Base-by-base conservation (phyloP, 2,797 vertebrate genomes). In the Schizothorax lantsangensis region DNA sequence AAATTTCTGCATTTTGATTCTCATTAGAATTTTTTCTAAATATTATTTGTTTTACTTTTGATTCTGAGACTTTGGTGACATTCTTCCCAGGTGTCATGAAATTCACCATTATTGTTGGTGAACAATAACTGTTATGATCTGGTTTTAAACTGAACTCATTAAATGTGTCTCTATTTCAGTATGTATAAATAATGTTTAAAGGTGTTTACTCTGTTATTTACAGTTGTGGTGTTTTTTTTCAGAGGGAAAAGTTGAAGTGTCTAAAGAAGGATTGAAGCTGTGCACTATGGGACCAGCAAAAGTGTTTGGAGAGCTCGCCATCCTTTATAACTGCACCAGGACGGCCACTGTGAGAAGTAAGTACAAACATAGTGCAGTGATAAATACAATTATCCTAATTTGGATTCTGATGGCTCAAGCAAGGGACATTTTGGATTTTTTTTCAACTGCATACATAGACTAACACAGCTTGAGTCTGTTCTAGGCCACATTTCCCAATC, bases 321-420 rank as follows among this genome's bases (percentile, higher is more conserved):
- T 99, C 91, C 97, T 99, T 88, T 99, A 99, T 95, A 99, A 99
- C 91, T 99, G 98, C 91, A 99, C 98, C 80, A 95, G 98, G 82
- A 99, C 98, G 0, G 98, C 98, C 9, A 99, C 98, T 82, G 98
- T 99, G 94, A 99, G 98, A 94, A 98, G 98, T 99, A 96, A 98
- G 97, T 90, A 82, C 90, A 82, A 72, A 45, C 45, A 84, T 59
- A 82, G 47, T 59, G 72, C 89, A 90, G 90, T 84, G 86, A 89
- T 79, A 12, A 82, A 83, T n/a, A 69, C 5, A 83, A 36, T 57
- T 0, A 36, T 4, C 6, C 30, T 33, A 38, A 26, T 15, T 82
- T 26, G 15, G n/a, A 62, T 26, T 83, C 5, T 59, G 15, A 11
- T 10, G 38, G 38, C 80, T 52, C 9, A 57, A 57, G 66, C 81